These are phyloP conservation scores for Choristoneura rosaceana DNA, from an alignment of 2,888 invertebrate genomes.

Conservation along the genomic window DNA sequence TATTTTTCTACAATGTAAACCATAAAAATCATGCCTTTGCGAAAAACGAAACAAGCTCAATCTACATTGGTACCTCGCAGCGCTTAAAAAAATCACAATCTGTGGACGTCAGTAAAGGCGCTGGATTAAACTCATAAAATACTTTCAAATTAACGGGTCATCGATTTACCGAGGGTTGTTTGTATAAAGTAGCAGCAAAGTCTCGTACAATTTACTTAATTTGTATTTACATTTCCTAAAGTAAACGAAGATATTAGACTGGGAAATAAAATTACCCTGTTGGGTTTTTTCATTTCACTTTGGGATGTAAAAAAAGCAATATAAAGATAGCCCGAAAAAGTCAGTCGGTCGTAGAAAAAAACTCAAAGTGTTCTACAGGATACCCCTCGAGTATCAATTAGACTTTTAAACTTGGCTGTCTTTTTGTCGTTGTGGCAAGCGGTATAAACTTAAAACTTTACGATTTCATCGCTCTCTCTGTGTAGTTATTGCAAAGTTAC, in stretches of 20 bases:
- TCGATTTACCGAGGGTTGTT: conserved; percentile 33
- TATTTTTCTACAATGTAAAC: conserved; percentile 55
- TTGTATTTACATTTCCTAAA: conserved; percentile 36
- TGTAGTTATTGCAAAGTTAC: conserved; percentile 17
- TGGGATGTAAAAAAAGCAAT: conserved; percentile 39
- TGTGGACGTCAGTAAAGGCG: not conserved
- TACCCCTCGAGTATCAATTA: conserved; percentile 36
- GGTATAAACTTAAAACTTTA: conserved; percentile 29
- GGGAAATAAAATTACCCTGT: conserved; percentile 38
- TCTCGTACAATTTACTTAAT: conserved; percentile 38
- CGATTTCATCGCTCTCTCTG: conserved; percentile 18
- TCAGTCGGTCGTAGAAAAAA: conserved; percentile 25
- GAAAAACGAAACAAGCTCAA: conserved; percentile 5
- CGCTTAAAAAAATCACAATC: conserved; percentile 1
- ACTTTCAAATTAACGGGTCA: conserved; percentile 35
- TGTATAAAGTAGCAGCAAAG: conserved; percentile 30
- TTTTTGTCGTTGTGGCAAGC: conserved; percentile 34
- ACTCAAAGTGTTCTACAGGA: conserved; percentile 34
- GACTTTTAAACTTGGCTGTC: conserved; percentile 32
- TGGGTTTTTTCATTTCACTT: conserved; percentile 37
- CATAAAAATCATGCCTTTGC: conserved; percentile 12
- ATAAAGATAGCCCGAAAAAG: conserved; percentile 36
- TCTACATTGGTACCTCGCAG: conserved; percentile 1
- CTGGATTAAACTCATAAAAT: conserved; percentile 26
- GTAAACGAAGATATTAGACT: conserved; percentile 40